Evolutionary conservation across 2,797 vertebrate genomes (phyloP).

Genomic region (Synanceia verrucosa): DNA sequence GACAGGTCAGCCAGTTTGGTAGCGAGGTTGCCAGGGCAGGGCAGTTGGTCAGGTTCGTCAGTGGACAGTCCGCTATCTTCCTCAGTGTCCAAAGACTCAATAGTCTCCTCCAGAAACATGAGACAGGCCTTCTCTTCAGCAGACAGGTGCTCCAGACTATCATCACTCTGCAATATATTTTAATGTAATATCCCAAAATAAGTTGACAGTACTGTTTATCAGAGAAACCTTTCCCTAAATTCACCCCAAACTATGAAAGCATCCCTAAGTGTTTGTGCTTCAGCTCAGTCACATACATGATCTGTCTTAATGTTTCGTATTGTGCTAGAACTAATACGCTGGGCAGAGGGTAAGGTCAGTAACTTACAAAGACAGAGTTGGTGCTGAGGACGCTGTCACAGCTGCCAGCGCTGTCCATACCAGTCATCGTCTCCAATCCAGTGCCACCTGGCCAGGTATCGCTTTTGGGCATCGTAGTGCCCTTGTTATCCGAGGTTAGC

Average conservation of each 20-base stretch:
- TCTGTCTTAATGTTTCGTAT: not conserved
- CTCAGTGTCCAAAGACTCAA: slow-evolving; percentile 90
- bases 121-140: slow-evolving; percentile 93
- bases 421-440: slow-evolving; percentile 73
- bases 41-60: slow-evolving; percentile 75
- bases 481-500: slow-evolving; percentile 12
- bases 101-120: slow-evolving; percentile 94
- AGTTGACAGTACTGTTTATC: not conserved
- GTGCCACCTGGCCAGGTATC: slow-evolving; percentile 85
- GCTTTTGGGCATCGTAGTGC: slow-evolving; percentile 86
- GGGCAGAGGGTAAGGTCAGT: not conserved
- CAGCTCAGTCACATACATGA: not conserved
- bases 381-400: slow-evolving; percentile 88
- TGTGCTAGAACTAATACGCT: not conserved
- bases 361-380: slow-evolving; percentile 82
- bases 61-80: slow-evolving; percentile 87
- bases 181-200: not conserved
- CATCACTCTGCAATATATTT: slow-evolving; percentile 84
- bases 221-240: not conserved
- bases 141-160: slow-evolving; percentile 89
- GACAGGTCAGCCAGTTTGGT: slow-evolving; percentile 74
- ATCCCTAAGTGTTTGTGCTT: not conserved
- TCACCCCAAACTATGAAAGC: not conserved
- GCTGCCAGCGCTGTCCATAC: slow-evolving; percentile 83
- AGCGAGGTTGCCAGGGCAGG: slow-evolving; percentile 54